Percentiles rank a stretch among this genome's conserved stretches.
Evolutionary conservation across 1,140 invertebrate genomes (phyloP).

Genomic region (Drosophila biarmipes): DNA sequence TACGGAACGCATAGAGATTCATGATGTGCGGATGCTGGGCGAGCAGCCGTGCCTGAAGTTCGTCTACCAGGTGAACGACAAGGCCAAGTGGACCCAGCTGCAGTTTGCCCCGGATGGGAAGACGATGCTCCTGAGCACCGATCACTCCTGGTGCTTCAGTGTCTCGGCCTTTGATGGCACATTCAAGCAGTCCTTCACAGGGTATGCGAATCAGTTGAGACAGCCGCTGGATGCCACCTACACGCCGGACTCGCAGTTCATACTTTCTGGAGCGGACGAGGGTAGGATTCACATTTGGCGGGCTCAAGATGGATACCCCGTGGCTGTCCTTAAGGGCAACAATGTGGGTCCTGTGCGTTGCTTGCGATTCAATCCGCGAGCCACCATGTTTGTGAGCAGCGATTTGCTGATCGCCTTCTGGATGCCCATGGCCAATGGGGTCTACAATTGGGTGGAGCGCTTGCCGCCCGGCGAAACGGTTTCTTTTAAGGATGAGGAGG

Average conservation of each 20-base stretch:
- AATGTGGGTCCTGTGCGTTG: constrained; percentile 24
- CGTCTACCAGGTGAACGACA: constrained; percentile 20
- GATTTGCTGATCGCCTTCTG: constrained; percentile 42
- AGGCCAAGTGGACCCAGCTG: constrained; percentile 52
- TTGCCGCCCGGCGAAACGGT: background rate
- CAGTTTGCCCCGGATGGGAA: constrained; percentile 55
- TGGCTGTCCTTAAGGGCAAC: constrained; percentile 28
- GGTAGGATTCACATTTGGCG: constrained; percentile 53
- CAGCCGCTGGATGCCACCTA: constrained; percentile 31
- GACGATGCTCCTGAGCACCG: constrained; percentile 37
- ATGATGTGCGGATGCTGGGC: constrained; percentile 48
- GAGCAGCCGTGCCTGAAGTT: constrained; percentile 35
- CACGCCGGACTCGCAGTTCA: constrained; percentile 55
- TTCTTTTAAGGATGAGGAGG: background rate
- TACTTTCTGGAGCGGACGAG: constrained; percentile 39
- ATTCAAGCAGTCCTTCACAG: constrained; percentile 25
- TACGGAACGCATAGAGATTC: constrained; percentile 26
- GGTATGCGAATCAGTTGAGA: constrained; percentile 18
- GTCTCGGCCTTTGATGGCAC: constrained; percentile 37
- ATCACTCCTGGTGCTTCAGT: constrained; percentile 52
- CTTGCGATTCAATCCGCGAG: constrained; percentile 46
- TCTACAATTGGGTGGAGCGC: constrained; percentile 15
- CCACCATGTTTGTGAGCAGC: constrained; percentile 55
- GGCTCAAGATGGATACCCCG: constrained; percentile 24
- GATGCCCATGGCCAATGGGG: constrained; percentile 30